Evolutionary conservation across 2,113 vertebrate species (phyloP).

Genomic region (Bufo gargarizans): DNA sequence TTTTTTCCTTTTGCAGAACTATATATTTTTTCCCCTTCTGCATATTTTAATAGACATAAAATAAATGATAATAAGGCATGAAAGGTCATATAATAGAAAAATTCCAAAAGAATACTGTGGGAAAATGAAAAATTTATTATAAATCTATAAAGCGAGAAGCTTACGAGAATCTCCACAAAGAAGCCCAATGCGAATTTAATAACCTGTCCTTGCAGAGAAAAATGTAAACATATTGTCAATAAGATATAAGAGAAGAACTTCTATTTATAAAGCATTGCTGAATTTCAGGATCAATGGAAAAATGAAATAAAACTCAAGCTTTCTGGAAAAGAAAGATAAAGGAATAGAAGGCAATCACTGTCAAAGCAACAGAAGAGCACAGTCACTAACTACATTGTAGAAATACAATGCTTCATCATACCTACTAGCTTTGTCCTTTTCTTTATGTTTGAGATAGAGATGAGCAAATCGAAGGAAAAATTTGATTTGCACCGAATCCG

Average conservation of each 20-base stretch:
- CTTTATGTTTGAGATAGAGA: not conserved
- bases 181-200: constrained; percentile 29
- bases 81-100: not conserved
- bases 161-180: constrained; percentile 24
- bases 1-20: not conserved
- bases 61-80: not conserved
- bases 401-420: constrained; percentile 18
- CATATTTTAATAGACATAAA: constrained; percentile 30
- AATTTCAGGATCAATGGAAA: constrained; percentile 19
- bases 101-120: constrained; percentile 1
- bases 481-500: too few species aligned
- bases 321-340: constrained; percentile 36
- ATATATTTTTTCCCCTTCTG: constrained; percentile 6
- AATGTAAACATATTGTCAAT: constrained; percentile 38
- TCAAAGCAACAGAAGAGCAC: constrained; percentile 22
- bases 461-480: not conserved
- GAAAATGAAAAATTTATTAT: constrained; percentile 25
- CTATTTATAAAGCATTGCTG: not conserved
- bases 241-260: not conserved
- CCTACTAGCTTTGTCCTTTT: not conserved
- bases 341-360: constrained; percentile 20
- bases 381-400: constrained; percentile 11
- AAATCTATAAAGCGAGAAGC: constrained; percentile 9
- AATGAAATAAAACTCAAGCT: constrained; percentile 28
- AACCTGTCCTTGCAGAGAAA: constrained; percentile 16